Evolutionary conservation across 1,140 invertebrate genomes (phyloP).

Genomic region (Musca domestica): DNA sequence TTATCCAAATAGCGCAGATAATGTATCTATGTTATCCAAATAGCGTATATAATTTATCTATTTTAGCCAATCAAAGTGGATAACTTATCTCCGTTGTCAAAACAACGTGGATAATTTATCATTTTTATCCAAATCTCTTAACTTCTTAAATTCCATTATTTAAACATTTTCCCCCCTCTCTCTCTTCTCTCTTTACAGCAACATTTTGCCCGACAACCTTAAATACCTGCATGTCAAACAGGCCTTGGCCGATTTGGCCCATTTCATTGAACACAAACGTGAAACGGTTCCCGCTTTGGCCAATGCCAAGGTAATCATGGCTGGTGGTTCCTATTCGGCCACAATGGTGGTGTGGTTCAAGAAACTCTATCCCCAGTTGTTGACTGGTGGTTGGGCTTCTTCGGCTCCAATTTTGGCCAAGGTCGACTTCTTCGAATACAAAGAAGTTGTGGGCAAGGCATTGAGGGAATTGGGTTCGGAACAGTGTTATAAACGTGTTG

Average conservation of each 20-base stretch:
- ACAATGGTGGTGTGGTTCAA: constrained; percentile 75
- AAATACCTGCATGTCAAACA: constrained; percentile 71
- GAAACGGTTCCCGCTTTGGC: constrained; percentile 46
- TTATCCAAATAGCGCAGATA: background rate
- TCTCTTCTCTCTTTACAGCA: constrained; percentile 28
- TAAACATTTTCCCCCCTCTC: background rate
- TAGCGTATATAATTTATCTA: no score
- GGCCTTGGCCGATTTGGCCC: constrained; percentile 72
- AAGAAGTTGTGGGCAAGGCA: constrained; percentile 39
- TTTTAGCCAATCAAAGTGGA: no score
- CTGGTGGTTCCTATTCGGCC: constrained; percentile 82
- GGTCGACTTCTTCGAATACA: constrained; percentile 62
- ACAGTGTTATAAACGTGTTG: constrained; percentile 55
- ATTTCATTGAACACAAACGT: constrained; percentile 65
- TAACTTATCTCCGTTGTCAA: no score
- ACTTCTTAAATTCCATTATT: no score
- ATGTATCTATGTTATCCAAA: background rate
- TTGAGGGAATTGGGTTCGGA: constrained; percentile 48
- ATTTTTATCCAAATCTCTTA: no score
- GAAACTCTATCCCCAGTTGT: constrained; percentile 73
- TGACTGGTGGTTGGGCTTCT: constrained; percentile 64
- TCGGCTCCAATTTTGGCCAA: constrained; percentile 71
- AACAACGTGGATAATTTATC: no score
- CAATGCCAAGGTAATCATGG: constrained; percentile 57
- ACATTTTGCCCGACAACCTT: constrained; percentile 62